Base-by-base conservation (phyloP, 2,113 vertebrate species). In the Petroica traversi region DNA sequence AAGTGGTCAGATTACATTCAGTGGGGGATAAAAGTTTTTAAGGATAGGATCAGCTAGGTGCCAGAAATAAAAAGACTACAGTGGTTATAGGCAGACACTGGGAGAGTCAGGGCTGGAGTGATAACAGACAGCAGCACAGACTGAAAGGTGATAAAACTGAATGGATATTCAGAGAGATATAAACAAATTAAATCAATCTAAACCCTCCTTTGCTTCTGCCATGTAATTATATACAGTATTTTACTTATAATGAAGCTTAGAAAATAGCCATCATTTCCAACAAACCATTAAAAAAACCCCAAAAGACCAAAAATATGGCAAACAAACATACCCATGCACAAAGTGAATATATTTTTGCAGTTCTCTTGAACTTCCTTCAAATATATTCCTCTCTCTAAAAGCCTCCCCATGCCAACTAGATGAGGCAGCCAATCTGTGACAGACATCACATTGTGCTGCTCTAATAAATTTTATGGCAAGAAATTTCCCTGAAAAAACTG, bases 151-250 rank as follows among this genome's bases (percentile, higher is more conserved):
- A 75, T 77, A 84, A 94, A 88, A 75, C 29, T 57, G 57, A 92
- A 82, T 72, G 66, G 59, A 69, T 81, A 84, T 88, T 93, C 76
- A 86, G 74, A 81, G 73, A 79, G 38, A 75, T 5, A 67, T 66
- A 89, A 95, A 82, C 59, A 90, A 75, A 85, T 89, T 58, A 85
- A 92, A 93, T 81, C 34, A 83, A 49, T 28, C 33, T 23, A 86
- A 95, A 64, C 12, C 8, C n/a, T 80, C n/a, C 11, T 72, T 76
- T 83, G 9, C 7, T 85, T 69, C 85, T 88, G 10, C 22, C 8
- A 12, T 81, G 40, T 77, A 94, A 92, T 66, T 77, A 74, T 29
- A 80, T 46, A 24, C 38, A 63, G 19, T 86, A 61, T 77, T 83
- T 76, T 83, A 71, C 10, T n/a, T 75, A 77, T 71, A 26, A 74